Percentiles rank a stretch among this genome's conserved stretches.
Conservation (phyloP, 2,888 invertebrate species). For the Syrphus vitripennis region DNA sequence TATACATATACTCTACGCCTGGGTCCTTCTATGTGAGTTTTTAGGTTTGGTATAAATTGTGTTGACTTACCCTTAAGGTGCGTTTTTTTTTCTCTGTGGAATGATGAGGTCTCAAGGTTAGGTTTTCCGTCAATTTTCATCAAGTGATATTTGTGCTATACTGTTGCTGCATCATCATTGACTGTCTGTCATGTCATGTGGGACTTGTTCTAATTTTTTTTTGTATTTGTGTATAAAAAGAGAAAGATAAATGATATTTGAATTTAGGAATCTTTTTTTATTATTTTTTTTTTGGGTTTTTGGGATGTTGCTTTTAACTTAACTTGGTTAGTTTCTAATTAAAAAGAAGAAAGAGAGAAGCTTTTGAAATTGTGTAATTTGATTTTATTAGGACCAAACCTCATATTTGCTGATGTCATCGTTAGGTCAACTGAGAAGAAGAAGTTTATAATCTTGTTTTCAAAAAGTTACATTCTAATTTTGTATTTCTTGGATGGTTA, state of each 20-base stretch:
- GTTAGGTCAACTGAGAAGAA: background rate
- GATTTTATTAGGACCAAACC: background rate
- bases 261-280: constrained; percentile 8
- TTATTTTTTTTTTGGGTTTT: background rate
- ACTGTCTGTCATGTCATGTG: too few species aligned
- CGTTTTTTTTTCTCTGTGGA: background rate
- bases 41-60: constrained; percentile 5
- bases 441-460: too few species aligned
- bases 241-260: constrained; percentile 66
- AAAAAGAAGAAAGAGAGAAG: background rate
- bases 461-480: too few species aligned
- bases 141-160: background rate
- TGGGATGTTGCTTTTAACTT: constrained; percentile 15
- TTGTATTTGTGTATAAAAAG: constrained; percentile 15
- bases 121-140: constrained; percentile 39
- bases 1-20: background rate
- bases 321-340: constrained; percentile 1
- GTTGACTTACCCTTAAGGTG: constrained; percentile 59
- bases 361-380: background rate
- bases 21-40: background rate
- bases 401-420: background rate
- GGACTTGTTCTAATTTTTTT: background rate
- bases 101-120: constrained; percentile 8
- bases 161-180: background rate
- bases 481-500: too few species aligned